phyloP scores from a whole-genome alignment of 2,888 invertebrate genomes.

The Drosophila mercatorum region DNA sequence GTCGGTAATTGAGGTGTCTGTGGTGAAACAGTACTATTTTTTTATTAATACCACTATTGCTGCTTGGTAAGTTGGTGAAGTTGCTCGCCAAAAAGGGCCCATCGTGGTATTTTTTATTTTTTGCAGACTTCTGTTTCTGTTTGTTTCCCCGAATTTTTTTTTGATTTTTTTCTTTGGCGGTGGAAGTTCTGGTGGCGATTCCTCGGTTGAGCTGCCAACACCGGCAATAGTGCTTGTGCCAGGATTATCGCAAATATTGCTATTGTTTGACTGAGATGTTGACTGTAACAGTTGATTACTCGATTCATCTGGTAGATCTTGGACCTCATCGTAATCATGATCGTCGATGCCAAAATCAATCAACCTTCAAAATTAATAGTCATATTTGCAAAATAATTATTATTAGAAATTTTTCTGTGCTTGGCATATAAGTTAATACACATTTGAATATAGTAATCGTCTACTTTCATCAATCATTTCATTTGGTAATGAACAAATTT shows the following conservation, averaged over 20 bases:
- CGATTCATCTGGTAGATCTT: slow-evolving; percentile 80
- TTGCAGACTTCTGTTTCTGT: slow-evolving; percentile 70
- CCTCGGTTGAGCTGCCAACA: slow-evolving; percentile 47
- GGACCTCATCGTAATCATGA: slow-evolving; percentile 83
- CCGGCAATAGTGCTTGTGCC: slow-evolving; percentile 27
- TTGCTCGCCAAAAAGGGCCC: slow-evolving; percentile 81
- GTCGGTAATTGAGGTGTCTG: slow-evolving; percentile 83
- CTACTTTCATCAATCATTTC: neutral
- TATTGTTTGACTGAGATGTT: slow-evolving; percentile 51
- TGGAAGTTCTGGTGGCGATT: slow-evolving; percentile 77
- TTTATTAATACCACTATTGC: slow-evolving; percentile 56
- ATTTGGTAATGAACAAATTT: slow-evolving; percentile 10
- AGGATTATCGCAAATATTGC: slow-evolving; percentile 42
- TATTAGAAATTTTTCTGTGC: neutral
- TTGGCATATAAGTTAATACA: neutral
- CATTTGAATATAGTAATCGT: neutral
- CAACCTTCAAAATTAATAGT: slow-evolving; percentile 66
- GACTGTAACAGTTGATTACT: slow-evolving; percentile 65
- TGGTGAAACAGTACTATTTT: slow-evolving; percentile 71
- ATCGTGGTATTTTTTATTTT: slow-evolving; percentile 82
- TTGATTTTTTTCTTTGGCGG: slow-evolving; percentile 81
- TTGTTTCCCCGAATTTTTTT: slow-evolving; percentile 78
- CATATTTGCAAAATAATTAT: neutral
- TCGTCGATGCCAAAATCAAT: slow-evolving; percentile 83
- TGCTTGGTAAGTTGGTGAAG: slow-evolving; percentile 75